These are phyloP conservation scores for Falco columbarius DNA, from an alignment of 2,797 vertebrate species.

Conservation along the genomic window DNA sequence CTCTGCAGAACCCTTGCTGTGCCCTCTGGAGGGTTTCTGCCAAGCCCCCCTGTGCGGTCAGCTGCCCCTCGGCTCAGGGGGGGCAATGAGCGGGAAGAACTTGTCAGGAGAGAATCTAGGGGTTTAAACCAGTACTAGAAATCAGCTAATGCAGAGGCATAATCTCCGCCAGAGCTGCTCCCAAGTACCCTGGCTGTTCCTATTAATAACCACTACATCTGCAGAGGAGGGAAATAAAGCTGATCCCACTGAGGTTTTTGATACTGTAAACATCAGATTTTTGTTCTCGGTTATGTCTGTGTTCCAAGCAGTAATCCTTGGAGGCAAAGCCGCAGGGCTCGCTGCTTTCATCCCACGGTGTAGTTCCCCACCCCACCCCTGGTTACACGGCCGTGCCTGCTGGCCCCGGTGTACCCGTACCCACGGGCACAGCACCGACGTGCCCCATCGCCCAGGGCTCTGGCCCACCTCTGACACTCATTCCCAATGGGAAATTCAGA, in stretches of 20 bases:
- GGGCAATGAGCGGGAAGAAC: neutral
- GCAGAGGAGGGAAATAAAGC: conserved; percentile 3
- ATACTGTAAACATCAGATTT: conserved; percentile 5
- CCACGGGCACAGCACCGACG: too few species aligned
- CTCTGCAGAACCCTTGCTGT: neutral
- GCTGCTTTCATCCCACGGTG: neutral
- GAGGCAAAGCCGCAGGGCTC: neutral
- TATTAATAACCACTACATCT: conserved; percentile 40
- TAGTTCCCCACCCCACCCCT: neutral
- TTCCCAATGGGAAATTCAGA: neutral
- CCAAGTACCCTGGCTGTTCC: neutral
- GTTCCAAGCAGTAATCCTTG: neutral
- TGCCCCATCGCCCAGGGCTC: neutral
- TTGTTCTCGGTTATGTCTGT: neutral
- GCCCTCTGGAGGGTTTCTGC: neutral
- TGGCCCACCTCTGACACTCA: neutral
- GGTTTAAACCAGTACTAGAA: neutral
- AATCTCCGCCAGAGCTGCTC: conserved; percentile 14
- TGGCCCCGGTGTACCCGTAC: neutral
- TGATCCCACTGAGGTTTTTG: neutral
- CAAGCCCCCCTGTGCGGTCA: accelerated
- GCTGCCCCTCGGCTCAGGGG: neutral
- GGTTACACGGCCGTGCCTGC: neutral
- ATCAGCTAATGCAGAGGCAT: neutral
- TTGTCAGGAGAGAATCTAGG: neutral